Base-by-base conservation (phyloP, 2,888 invertebrate genomes). In the Lasioglossum leucozonium region DNA sequence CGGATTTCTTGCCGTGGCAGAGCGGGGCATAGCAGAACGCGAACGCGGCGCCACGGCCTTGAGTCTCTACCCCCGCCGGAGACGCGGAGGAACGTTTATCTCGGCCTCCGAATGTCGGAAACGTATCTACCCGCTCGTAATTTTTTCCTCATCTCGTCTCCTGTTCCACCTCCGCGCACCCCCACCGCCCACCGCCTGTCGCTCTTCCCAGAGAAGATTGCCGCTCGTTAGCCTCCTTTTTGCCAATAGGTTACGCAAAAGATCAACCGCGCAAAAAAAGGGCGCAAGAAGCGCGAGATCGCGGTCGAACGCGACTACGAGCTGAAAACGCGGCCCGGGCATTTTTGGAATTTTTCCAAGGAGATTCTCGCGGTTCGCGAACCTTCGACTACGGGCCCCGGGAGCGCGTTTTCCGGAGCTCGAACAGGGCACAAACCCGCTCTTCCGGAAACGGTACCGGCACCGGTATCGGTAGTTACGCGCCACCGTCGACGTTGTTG, bases 21-120 rank as follows among this genome's bases (percentile, higher is more conserved):
- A 62, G 4, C n/a, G 0, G n/a, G n/a, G n/a, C 51, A 16, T 6
- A 51, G 58, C 62, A 8, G 58, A 58, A 26, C 30, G n/a, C 30
- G 16, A 18, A 62, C 62, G 62, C 77, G 71, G 69, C 73, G 92
- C 88, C 76, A 89, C 88, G 93, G 89, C 93, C 93, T 93, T 94
- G 93, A 86, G 81, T 84, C 85, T 78, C 77, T 87, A 85, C 84
- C 81, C 82, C 84, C 82, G 84, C 77, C 81, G 88, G 73, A 74
- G 44, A 80, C 51, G 75, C 47, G 51, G 81, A 72, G 69, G 30
- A 82, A 75, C 79, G 78, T 81, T 86, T 69, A 77, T 71, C 75
- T 78, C 67, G 74, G 16, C 82, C 75, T 78, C 62, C 47, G 58
- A 72, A 75, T 30, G 79, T 85, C 75, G 85, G 76, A 72, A 83